Evolutionary conservation across 2,797 vertebrate genomes (phyloP).

Genomic region (Pygocentrus nattereri): DNA sequence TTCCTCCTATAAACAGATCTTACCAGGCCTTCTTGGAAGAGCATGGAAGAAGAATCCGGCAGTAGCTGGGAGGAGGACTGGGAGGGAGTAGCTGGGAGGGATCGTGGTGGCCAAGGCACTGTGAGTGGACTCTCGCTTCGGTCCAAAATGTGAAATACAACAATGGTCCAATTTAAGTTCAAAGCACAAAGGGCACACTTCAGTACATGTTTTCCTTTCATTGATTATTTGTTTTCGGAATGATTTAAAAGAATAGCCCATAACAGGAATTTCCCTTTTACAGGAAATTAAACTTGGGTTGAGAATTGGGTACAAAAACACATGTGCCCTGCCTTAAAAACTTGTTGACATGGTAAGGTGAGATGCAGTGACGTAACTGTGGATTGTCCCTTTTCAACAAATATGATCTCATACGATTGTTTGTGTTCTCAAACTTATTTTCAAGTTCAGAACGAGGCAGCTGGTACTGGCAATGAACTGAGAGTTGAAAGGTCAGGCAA

Average conservation of each 20-base stretch:
- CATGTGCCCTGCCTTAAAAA: slow-evolving; percentile 2
- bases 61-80: slow-evolving; percentile 30
- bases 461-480: not conserved
- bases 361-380: slow-evolving; percentile 26
- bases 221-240: slow-evolving; percentile 27
- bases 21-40: slow-evolving; percentile 72
- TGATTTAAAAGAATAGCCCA: not conserved
- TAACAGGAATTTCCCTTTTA: slow-evolving; percentile 15
- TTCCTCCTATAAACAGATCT: slow-evolving; percentile 76
- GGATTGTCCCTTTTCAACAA: slow-evolving; percentile 16
- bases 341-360: slow-evolving; percentile 11
- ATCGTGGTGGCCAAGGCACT: slow-evolving; percentile 11
- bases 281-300: slow-evolving; percentile 38
- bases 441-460: not conserved
- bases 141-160: slow-evolving; percentile 19
- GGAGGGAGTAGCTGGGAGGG: too few relatives aligned
- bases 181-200: not conserved
- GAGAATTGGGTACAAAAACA: slow-evolving; percentile 20
- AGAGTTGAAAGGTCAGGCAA: slow-evolving; percentile 60
- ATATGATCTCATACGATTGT: slow-evolving; percentile 31
- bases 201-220: slow-evolving; percentile 20
- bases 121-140: slow-evolving; percentile 27
- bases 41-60: slow-evolving; percentile 68
- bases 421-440: slow-evolving; percentile 10
- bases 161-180: slow-evolving; percentile 33